Evolutionary conservation across 92 coral and sea anemone species (phyloP).

Genomic region (Heliopora coerulea): DNA sequence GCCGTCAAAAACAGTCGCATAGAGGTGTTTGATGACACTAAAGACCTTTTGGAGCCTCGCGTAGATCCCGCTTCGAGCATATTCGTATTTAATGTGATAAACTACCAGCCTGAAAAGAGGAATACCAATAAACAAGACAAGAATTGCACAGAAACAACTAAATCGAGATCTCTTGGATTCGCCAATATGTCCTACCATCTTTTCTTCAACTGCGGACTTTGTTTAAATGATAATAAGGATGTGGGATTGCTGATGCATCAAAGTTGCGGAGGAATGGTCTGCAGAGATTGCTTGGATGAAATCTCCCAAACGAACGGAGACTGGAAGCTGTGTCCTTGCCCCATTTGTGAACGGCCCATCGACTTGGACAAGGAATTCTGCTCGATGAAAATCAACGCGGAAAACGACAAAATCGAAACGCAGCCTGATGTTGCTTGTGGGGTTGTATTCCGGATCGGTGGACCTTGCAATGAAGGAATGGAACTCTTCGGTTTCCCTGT

Average conservation of each 20-base stretch:
- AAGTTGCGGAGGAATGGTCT: slow-evolving; percentile 36
- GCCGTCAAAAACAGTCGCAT: slow-evolving; percentile 5
- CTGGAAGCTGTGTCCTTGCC: slow-evolving; percentile 34
- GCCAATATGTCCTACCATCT: slow-evolving; percentile 21
- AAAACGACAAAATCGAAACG: neutral
- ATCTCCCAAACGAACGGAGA: slow-evolving; percentile 25
- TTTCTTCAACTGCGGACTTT: slow-evolving; percentile 37
- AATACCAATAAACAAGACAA: neutral
- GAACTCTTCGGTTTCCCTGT: slow-evolving; percentile 26
- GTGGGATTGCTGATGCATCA: slow-evolving; percentile 26
- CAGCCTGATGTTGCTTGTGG: slow-evolving; percentile 7
- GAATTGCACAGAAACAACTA: neutral
- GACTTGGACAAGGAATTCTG: slow-evolving; percentile 24
- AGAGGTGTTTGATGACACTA: neutral
- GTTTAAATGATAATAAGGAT: slow-evolving; percentile 25
- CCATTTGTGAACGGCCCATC: slow-evolving; percentile 37
- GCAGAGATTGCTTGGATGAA: slow-evolving; percentile 31
- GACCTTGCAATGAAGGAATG: neutral
- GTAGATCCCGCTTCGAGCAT: neutral
- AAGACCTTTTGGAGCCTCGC: neutral
- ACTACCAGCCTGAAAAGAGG: neutral
- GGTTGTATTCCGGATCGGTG: slow-evolving; percentile 18
- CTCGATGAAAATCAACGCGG: neutral
- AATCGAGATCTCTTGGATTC: neutral
- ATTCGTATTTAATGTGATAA: slow-evolving; percentile 16